These are phyloP conservation scores for Blera fallax DNA, from an alignment of 2,888 invertebrate genomes.

Conservation along the genomic window DNA sequence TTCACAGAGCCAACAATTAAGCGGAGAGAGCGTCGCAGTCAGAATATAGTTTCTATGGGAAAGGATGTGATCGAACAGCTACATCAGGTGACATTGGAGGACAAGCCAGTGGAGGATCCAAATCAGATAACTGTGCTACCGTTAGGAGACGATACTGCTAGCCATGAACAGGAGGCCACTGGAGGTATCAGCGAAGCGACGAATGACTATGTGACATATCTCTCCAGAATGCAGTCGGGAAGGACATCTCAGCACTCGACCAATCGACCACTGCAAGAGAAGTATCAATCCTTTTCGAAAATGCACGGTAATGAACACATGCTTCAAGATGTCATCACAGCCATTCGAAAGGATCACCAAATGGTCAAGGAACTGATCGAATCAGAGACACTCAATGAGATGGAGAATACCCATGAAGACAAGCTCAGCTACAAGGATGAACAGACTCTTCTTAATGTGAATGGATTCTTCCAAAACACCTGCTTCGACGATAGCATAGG, in stretches of 20 bases:
- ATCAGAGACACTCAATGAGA: constrained; percentile 76
- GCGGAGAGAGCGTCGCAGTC: constrained; percentile 47
- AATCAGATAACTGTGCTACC: constrained; percentile 63
- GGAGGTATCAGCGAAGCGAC: constrained; percentile 16
- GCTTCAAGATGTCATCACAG: constrained; percentile 78
- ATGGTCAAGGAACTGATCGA: constrained; percentile 74
- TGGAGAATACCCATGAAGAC: constrained; percentile 72
- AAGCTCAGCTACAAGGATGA: constrained; percentile 71
- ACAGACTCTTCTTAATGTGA: constrained; percentile 51
- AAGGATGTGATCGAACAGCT: constrained; percentile 67
- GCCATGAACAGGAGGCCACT: constrained; percentile 46
- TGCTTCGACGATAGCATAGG: constrained; percentile 73
- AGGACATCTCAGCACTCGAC: constrained; percentile 74
- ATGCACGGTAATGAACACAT: constrained; percentile 76
- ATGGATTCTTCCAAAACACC: constrained; percentile 74
- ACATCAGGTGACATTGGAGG: constrained; percentile 52
- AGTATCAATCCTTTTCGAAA: constrained; percentile 74
- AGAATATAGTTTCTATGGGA: constrained; percentile 32
- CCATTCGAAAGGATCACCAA: constrained; percentile 76
- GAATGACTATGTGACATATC: constrained; percentile 45
- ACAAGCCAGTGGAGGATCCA: constrained; percentile 28
- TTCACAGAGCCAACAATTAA: constrained; percentile 66
- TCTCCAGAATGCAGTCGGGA: constrained; percentile 71
- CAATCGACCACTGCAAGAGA: constrained; percentile 50
- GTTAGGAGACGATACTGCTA: constrained; percentile 7